Base-by-base conservation (phyloP, 1,140 invertebrate genomes). In the Drusus annulatus region DNA sequence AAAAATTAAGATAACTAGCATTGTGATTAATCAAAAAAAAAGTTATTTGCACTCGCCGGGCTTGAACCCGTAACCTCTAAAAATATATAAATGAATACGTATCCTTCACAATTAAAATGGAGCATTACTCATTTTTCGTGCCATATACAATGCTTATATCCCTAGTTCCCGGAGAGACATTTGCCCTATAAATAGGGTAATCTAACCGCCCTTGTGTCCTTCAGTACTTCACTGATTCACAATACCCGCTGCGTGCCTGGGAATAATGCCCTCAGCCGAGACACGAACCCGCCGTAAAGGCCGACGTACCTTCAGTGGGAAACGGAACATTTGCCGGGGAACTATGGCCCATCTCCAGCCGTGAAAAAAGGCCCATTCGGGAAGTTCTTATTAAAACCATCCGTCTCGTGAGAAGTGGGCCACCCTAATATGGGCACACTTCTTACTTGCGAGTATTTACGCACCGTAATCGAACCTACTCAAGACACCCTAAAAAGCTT, bases 381-480 rank as follows among this genome's bases (percentile, higher is more conserved):
- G n/a, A 19, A 19, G 15, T 16, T 68, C 76, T 77, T 77, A 77
- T 77, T 77, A 77, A 77, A 77, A 36, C 23, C 76, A 25, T 52
- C 31, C 60, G 62, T 77, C 76, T 77, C 16, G 16, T 28, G 62
- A n/a, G 62, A 65, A 65, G 28, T 65, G 28, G 62, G 62, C 8
- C 62, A 28, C 62, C n/a, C 21, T 25, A 25, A 65, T 25, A 60
- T n/a, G n/a, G n/a, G n/a, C 56, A 10, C 36, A 10, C 8, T 45
- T 45, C 36, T 45, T 45, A 45, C 8, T 13, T 45, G 36, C 36
- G 36, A 45, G 36, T 45, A 45, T 45, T 45, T 45, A 7, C 8
- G 13, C 36, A 10, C 36, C 13, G 36, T 45, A 45, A 45, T 45
- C 8, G 36, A 45, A 13, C 36, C 36, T 45, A 45, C 1, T 45